Percentiles rank a stretch among this genome's conserved stretches.
These are phyloP conservation scores for Physocephala rufipes DNA, from an alignment of 2,888 invertebrate species.

Conservation along the genomic window DNA sequence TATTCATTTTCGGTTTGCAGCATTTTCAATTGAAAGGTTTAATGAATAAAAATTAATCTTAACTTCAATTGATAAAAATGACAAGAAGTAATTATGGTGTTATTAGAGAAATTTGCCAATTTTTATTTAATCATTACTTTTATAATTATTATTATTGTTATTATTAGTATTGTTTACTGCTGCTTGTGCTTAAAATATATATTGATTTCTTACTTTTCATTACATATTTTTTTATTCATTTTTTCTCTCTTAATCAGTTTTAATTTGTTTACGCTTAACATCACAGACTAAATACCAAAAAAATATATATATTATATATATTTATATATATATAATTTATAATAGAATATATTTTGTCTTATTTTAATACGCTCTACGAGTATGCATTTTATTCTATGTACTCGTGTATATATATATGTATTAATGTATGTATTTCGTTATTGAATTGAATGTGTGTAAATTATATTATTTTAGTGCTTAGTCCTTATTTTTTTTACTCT, in stretches of 20 bases:
- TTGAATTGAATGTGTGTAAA: conserved; percentile 3
- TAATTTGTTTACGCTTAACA: conserved; percentile 44
- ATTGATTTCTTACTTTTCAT: conserved; percentile 5
- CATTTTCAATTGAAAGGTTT: background rate
- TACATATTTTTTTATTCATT: conserved; percentile 24
- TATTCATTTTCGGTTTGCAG: conserved; percentile 33
- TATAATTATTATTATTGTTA: conserved; percentile 6
- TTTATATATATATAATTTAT: conserved; percentile 18
- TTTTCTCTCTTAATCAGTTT: conserved; percentile 34
- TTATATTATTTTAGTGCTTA: background rate
- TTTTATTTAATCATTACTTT: conserved; percentile 4
- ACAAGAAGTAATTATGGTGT: background rate
- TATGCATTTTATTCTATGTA: background rate
- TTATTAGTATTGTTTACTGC: conserved; percentile 4
- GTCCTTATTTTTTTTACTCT: background rate
- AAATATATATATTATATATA: conserved; percentile 44
- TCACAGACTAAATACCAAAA: conserved; percentile 51
- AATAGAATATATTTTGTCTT: background rate
- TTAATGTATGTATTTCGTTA: background rate
- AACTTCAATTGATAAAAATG: background rate
- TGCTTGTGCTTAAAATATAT: conserved; percentile 27
- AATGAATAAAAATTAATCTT: background rate
- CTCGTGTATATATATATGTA: background rate
- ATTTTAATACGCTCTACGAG: background rate
- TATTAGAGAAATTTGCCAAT: background rate